These are phyloP conservation scores for Stenoptilia bipunctidactyla DNA, from an alignment of 2,888 invertebrate genomes.

Conservation along the genomic window DNA sequence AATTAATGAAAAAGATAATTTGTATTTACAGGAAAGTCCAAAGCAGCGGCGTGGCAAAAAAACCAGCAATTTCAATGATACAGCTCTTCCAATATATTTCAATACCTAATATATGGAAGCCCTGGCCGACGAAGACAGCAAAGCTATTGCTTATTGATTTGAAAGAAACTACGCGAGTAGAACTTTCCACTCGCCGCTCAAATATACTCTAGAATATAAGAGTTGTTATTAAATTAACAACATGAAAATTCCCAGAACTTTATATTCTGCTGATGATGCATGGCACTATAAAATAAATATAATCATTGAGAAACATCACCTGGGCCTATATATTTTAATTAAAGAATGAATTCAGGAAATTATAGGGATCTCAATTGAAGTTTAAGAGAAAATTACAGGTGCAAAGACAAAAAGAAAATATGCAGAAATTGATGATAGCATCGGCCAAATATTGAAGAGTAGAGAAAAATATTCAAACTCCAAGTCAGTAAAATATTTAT, in stretches of 20 bases:
- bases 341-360: too few relatives aligned
- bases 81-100: conserved; percentile 2
- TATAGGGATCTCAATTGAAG: too few relatives aligned
- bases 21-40: conserved; percentile 1
- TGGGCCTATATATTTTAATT: conserved; percentile 1
- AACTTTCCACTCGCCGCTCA: conserved; percentile 5
- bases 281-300: conserved; percentile 8
- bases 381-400: too few relatives aligned
- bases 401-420: too few relatives aligned
- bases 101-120: conserved; percentile 1
- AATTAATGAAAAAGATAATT: too few relatives aligned
- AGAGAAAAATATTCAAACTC: too few relatives aligned
- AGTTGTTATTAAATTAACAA: conserved; percentile 4
- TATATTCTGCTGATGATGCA: conserved; percentile 7
- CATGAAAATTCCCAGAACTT: conserved; percentile 8
- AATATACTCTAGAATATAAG: conserved; percentile 5
- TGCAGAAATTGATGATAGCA: too few relatives aligned
- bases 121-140: not conserved
- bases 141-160: conserved; percentile 4
- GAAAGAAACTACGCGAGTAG: conserved; percentile 6
- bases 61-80: conserved; percentile 1
- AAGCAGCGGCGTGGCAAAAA: conserved; percentile 1
- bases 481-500: too few relatives aligned
- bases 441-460: too few relatives aligned
- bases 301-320: conserved; percentile 5